Evolutionary conservation across 2,113 vertebrate species (phyloP).

Genomic region (Sinocyclocheilus maitianheensis): DNA sequence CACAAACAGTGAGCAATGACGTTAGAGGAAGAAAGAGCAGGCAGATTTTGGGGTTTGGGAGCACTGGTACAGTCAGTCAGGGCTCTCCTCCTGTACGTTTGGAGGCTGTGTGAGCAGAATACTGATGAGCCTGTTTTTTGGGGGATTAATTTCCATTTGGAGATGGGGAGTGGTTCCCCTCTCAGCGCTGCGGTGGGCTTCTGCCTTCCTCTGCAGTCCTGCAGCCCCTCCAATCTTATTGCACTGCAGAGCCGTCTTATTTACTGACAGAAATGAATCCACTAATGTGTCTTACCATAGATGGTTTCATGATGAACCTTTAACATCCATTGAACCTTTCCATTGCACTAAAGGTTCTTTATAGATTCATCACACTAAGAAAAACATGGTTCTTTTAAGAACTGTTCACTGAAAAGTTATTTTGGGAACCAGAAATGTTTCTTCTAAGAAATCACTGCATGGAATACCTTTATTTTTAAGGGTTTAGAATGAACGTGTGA

Average conservation of each 20-base stretch:
- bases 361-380: too few species aligned
- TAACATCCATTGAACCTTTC: neutral
- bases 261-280: neutral
- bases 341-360: neutral
- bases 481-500: neutral
- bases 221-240: neutral
- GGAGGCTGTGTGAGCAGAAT: conserved; percentile 47
- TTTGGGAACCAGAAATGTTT: too few species aligned
- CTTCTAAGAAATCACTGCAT: too few species aligned
- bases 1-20: conserved; percentile 17
- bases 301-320: neutral
- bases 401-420: too few species aligned
- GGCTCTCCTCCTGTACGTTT: conserved; percentile 26
- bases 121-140: conserved; percentile 49
- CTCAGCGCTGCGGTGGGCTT: neutral
- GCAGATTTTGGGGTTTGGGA: conserved; percentile 6
- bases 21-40: conserved; percentile 11
- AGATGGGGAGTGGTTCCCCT: conserved; percentile 28
- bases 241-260: conserved; percentile 12
- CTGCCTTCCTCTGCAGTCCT: conserved; percentile 1
- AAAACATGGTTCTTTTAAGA: too few species aligned
- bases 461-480: too few species aligned
- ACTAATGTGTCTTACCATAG: neutral
- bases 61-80: conserved; percentile 8
- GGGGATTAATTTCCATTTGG: conserved; percentile 46